Evolutionary conservation across 1,140 invertebrate genomes (phyloP).

Genomic region (Teleopsis dalmanni): DNA sequence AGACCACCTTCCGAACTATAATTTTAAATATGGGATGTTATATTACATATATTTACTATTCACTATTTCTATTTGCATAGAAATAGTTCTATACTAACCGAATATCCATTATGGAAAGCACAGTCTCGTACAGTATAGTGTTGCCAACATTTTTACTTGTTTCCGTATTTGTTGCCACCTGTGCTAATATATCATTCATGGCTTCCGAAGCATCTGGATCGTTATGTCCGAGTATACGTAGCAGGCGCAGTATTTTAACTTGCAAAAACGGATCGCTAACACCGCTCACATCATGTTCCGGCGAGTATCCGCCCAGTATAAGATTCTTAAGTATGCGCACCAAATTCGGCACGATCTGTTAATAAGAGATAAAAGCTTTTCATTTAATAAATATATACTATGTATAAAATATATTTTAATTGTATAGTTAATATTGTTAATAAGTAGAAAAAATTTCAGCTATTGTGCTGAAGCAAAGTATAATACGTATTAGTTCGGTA

Average conservation of each 20-base stretch:
- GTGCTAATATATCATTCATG: constrained; percentile 99
- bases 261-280: constrained; percentile 99
- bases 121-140: constrained; percentile 95
- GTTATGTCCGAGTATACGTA: constrained; percentile 91
- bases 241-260: constrained; percentile 92
- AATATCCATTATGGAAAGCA: constrained; percentile 97
- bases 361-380: not conserved
- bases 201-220: constrained; percentile 96
- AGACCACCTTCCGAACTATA: constrained; percentile 85
- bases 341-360: constrained; percentile 93
- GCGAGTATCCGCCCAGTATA: constrained; percentile 96
- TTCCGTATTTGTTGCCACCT: constrained; percentile 97
- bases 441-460: too few relatives aligned
- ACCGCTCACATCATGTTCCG: constrained; percentile 99
- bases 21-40: not conserved
- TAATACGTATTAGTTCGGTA: too few relatives aligned
- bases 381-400: not conserved
- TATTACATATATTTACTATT: not conserved
- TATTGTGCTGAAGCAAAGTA: too few relatives aligned
- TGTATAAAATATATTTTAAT: not conserved
- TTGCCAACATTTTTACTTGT: constrained; percentile 98
- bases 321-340: constrained; percentile 97
- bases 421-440: not conserved
- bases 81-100: constrained; percentile 29
- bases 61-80: not conserved